Evolutionary conservation across 1,140 invertebrate species (phyloP), one percentile per base, ranked within the genome.

Genomic region (Parapsyche elsis): DNA sequence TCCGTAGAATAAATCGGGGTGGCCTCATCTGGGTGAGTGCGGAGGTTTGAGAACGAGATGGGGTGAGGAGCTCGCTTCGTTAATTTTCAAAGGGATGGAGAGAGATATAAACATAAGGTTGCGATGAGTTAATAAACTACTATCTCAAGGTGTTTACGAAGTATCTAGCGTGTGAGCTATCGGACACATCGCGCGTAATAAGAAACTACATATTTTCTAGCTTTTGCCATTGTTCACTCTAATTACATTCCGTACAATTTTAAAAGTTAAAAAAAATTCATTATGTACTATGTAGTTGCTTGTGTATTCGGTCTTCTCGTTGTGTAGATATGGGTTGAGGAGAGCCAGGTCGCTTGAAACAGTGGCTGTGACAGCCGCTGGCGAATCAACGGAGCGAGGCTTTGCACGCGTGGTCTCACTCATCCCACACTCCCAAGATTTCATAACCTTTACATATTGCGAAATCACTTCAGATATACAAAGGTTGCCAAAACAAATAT

Each of bases 51-150:
- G 30, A 5, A 53, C 2, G 49, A 19, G 16, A 53, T 12, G 30
- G n/a, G n/a, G n/a, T n/a, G 23, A 14, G 38, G 71, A 73, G 80
- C 71, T 80, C 79, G 79, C 81, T 83, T 83, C 81, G 81, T 83
- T 83, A 83, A 83, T 83, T 82, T 82, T 80, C 81, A 82, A 83
- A 83, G 79, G 81, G 75, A 44, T 24, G 44, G 74, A 77, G 75
- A n/a, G 26, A 61, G 57, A 80, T 79, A 79, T 49, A 73, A 79
- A 80, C 79, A 74, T 74, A 83, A 83, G 80, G 81, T 83, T 83
- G 81, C 76, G 79, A 79, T 61, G 79, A 83, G 81, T 79, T 83
- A 83, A 83, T 83, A 80, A 83, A 78, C 81, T 83, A 76, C 77
- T 78, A 61, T 71, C 81, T 21, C 59, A 49, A 82, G 81, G 81